Evolutionary conservation across 2,113 vertebrate genomes (phyloP), one percentile per base, ranked within the genome.

Genomic region (Onychorhynchus coronatus): DNA sequence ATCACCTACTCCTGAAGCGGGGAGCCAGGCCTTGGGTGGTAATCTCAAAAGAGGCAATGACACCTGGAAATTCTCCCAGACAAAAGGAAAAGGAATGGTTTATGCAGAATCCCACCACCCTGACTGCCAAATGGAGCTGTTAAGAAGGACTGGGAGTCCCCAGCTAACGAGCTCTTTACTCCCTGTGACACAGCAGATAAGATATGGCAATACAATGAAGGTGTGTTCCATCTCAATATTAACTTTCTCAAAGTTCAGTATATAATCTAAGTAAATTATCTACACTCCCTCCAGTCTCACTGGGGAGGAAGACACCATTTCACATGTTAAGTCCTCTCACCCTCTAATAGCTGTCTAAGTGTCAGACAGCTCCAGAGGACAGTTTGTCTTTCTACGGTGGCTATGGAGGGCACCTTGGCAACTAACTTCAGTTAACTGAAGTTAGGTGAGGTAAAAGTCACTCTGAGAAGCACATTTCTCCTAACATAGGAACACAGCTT

Each of bases 91-190:
- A 46, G 4, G 8, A 79, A 49, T 10, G 8, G 33, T 42, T 79
- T 12, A 24, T 11, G 14, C 7, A 58, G n/a, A 83, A 56, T 52
- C 4, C 25, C 62, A 52, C 14, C 31, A 79, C 19, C 3, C 8
- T 0, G 0, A 10, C 33, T 33, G 23, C 46, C 55, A 88, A 84
- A 68, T 0, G 0, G n/a, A 89, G 18, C 5, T 33, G 17, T 41
- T 61, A 53, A 35, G 58, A 88, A 72, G 9, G 12, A 80, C 35
- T 47, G 8, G 6, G 24, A 86, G 9, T 27, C 35, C 49, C 5
- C 14, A 55, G 22, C 5, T 74, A 62, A 71, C 2, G 13, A n/a
- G 18, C 28, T 73, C 6, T 19, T 68, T 55, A 8, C 14, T 77
- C 58, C 30, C 39, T 22, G 4, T 28, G 18, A 61, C 25, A 35